Conservation (phyloP, 1,140 invertebrate species). For the Thaumetopoea pityocampa region DNA sequence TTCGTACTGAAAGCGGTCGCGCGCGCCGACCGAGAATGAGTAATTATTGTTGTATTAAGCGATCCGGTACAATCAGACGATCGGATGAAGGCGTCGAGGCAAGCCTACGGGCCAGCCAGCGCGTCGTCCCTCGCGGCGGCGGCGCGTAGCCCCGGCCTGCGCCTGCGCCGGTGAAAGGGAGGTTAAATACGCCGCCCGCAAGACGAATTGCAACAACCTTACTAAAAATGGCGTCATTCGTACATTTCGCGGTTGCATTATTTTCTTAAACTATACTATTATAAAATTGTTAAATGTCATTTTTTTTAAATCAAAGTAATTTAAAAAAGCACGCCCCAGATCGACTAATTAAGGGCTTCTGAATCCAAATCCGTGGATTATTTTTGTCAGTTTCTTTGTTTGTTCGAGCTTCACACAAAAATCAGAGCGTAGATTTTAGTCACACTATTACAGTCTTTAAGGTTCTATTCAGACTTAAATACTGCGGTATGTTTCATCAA, state of each 20-base stretch:
- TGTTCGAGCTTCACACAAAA: too few species aligned
- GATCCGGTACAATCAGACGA: too few species aligned
- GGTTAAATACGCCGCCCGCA: slow-evolving; percentile 52
- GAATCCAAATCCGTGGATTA: background rate
- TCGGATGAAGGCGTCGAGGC: slow-evolving; percentile 27
- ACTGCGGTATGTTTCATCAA: too few species aligned
- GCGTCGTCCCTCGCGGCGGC: slow-evolving; percentile 32
- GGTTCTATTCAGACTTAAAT: too few species aligned
- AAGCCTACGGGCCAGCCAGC: slow-evolving; percentile 47
- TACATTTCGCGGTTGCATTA: slow-evolving; percentile 60
- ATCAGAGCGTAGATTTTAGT: too few species aligned
- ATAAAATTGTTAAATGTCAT: too few species aligned
- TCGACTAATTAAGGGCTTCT: too few species aligned
- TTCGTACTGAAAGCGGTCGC: too few species aligned
- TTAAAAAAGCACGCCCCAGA: too few species aligned
- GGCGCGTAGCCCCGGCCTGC: slow-evolving; percentile 21
- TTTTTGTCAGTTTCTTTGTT: background rate
- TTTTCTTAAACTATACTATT: slow-evolving; percentile 49
- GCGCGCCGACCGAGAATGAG: too few species aligned
- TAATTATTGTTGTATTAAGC: slow-evolving; percentile 23
- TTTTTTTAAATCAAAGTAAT: too few species aligned
- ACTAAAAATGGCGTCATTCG: slow-evolving; percentile 71
- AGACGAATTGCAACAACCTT: slow-evolving; percentile 64
- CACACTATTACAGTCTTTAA: too few species aligned
- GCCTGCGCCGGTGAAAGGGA: slow-evolving; percentile 61